Conservation (phyloP, 1,140 invertebrate species). For the Trachymyrmex septentrionalis region DNA sequence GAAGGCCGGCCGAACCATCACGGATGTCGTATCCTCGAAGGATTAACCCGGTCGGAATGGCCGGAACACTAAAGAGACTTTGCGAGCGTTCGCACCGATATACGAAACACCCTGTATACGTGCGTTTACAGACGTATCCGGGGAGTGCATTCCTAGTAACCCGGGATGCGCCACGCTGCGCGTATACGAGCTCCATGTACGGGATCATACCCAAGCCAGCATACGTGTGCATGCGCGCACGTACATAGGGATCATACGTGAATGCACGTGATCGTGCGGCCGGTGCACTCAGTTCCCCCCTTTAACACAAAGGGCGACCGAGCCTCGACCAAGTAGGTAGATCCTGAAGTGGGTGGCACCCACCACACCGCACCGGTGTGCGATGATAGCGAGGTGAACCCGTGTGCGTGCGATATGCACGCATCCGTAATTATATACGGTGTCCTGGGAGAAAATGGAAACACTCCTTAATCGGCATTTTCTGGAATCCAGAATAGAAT, state of each 20-base stretch:
- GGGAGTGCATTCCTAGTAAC: constrained; percentile 66
- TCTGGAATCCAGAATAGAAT: background rate
- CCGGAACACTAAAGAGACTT: constrained; percentile 1
- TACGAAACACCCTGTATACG: constrained; percentile 66
- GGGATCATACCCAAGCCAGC: constrained; percentile 35
- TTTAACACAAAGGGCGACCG: constrained; percentile 62
- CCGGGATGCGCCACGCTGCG: constrained; percentile 67
- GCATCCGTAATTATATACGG: constrained; percentile 55
- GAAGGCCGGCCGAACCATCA: constrained; percentile 25
- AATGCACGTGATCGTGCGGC: constrained; percentile 45
- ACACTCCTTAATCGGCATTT: background rate
- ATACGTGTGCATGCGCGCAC: constrained; percentile 22
- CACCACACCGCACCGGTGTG: constrained; percentile 15
- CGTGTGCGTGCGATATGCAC: constrained; percentile 37
- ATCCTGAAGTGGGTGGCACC: constrained; percentile 71
- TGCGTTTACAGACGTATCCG: constrained; percentile 69
- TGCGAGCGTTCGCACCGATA: constrained; percentile 57
- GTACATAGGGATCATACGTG: constrained; percentile 54
- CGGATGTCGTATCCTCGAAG: constrained; percentile 58
- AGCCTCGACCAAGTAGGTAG: constrained; percentile 65
- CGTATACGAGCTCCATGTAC: constrained; percentile 38
- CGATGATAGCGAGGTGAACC: constrained; percentile 9
- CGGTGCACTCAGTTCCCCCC: constrained; percentile 30
- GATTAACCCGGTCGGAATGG: constrained; percentile 64
- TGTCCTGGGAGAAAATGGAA: constrained; percentile 19